Evolutionary conservation across 2,888 invertebrate genomes (phyloP).

Genomic region (Ophioninae sp.): DNA sequence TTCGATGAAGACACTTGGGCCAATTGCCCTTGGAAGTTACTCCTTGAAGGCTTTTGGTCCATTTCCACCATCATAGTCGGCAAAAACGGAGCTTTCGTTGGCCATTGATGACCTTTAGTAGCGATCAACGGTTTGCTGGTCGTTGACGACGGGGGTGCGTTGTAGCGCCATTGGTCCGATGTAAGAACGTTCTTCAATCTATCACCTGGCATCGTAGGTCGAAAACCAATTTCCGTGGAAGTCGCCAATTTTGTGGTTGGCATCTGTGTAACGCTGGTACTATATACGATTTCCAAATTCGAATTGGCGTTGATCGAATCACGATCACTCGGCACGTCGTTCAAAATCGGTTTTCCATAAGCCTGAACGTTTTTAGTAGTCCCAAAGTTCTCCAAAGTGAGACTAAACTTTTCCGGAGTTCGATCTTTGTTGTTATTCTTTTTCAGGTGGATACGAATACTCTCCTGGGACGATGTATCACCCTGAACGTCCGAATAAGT

Average conservation of each 20-base stretch:
- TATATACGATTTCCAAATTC: conserved; percentile 68
- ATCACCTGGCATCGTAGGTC: conserved; percentile 71
- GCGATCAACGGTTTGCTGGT: background rate
- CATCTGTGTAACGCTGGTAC: conserved; percentile 69
- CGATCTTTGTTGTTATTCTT: conserved; percentile 56
- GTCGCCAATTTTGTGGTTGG: conserved; percentile 67
- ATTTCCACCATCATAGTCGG: conserved; percentile 63
- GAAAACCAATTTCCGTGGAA: conserved; percentile 67
- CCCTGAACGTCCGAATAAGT: conserved; percentile 68
- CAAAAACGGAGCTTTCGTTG: conserved; percentile 55
- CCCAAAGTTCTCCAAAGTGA: conserved; percentile 71
- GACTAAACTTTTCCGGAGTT: conserved; percentile 74
- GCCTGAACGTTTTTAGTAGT: conserved; percentile 14
- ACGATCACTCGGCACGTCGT: background rate
- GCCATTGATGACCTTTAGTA: background rate
- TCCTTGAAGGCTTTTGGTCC: background rate
- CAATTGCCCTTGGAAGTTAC: conserved; percentile 2
- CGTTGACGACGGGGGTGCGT: conserved; percentile 73
- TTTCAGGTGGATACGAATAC: conserved; percentile 32
- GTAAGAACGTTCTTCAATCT: conserved; percentile 69
- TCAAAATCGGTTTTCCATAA: background rate
- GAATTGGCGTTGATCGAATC: conserved; percentile 54
- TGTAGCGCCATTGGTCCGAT: conserved; percentile 80
- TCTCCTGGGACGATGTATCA: conserved; percentile 59
- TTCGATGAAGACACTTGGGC: conserved; percentile 28